phyloP scores from a whole-genome alignment of 23 tunicate genomes.

The Oikopleura dioica region DNA sequence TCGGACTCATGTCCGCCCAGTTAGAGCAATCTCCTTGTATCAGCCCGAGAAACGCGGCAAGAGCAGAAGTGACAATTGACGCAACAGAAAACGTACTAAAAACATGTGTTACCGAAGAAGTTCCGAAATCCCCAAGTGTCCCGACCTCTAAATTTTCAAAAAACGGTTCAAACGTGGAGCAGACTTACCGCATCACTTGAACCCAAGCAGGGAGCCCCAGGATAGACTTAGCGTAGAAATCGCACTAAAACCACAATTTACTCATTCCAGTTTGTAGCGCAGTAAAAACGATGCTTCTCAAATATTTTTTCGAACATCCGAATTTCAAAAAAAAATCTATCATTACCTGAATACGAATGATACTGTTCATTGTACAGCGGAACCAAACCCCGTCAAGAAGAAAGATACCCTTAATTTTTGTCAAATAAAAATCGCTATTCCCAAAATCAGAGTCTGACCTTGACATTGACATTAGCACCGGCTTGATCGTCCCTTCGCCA shows the following conservation, averaged over 20 bases:
- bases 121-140: not conserved
- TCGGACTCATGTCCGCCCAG: not conserved
- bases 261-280: too few species aligned
- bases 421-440: too few species aligned
- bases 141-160: not conserved
- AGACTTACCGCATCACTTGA: conserved; percentile 13
- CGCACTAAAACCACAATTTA: too few species aligned
- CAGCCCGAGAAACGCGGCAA: not conserved
- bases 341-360: too few species aligned
- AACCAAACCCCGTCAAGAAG: not conserved
- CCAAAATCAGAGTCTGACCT: too few species aligned
- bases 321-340: too few species aligned
- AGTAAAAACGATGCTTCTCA: too few species aligned
- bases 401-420: not conserved
- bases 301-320: too few species aligned
- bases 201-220: conserved; percentile 10
- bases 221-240: not conserved
- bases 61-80: too few species aligned
- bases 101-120: not conserved
- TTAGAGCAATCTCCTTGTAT: not conserved
- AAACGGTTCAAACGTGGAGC: too few species aligned
- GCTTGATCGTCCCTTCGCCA: conserved; percentile 11
- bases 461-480: not conserved
- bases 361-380: too few species aligned
- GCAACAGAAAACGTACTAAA: not conserved